These are phyloP conservation scores for Andrena bucephala DNA, from an alignment of 2,888 invertebrate genomes.

Conservation along the genomic window DNA sequence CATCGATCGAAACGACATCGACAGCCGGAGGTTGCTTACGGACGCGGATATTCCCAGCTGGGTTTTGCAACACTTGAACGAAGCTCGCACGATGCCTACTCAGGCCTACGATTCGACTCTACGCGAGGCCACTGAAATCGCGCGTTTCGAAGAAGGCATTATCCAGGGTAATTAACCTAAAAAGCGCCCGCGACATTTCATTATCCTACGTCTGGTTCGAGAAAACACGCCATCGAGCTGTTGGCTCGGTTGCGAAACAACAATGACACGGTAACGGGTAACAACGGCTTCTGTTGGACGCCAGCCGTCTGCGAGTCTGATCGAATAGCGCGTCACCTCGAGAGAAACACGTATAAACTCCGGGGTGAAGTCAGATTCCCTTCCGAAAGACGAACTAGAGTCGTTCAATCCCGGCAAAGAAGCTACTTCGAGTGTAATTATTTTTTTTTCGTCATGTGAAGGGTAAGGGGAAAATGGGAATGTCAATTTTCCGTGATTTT, in stretches of 20 bases:
- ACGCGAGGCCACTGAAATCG: conserved; percentile 6
- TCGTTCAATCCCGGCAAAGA: no score
- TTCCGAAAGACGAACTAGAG: no score
- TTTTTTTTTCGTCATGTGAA: no score
- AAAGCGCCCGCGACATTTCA: conserved; percentile 13
- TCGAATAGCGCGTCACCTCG: no score
- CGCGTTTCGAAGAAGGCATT: conserved; percentile 21
- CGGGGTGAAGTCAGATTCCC: no score
- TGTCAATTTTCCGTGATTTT: no score
- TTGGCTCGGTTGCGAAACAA: background rate
- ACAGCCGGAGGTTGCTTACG: conserved; percentile 8
- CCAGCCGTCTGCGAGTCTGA: background rate
- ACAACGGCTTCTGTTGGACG: background rate
- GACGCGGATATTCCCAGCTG: background rate
- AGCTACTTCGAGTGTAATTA: no score
- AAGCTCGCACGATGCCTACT: background rate
- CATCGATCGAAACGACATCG: conserved; percentile 15
- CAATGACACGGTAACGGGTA: background rate
- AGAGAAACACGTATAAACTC: no score
- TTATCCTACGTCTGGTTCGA: conserved; percentile 7
- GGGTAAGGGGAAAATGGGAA: no score
- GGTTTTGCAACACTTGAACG: background rate
- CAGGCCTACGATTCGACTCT: background rate
- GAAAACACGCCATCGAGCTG: conserved; percentile 18
- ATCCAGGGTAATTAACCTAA: conserved; percentile 31